These are phyloP conservation scores for Stichopus horrens DNA, from an alignment of 53 echinoderm and acorn worm genomes.

Conservation along the genomic window DNA sequence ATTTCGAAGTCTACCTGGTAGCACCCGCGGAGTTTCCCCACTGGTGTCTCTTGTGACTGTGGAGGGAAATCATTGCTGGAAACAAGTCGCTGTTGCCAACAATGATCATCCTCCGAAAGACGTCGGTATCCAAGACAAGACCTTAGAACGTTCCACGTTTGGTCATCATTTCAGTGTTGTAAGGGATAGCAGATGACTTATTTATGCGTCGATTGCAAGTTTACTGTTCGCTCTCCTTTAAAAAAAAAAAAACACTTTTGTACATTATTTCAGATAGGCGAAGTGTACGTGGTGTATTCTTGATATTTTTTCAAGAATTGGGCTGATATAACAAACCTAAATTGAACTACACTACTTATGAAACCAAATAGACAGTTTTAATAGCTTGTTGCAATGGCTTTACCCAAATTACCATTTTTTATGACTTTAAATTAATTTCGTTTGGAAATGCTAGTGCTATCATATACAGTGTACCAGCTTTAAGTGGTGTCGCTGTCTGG, in stretches of 20 bases:
- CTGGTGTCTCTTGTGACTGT: no score
- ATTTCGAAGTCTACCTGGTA: no score
- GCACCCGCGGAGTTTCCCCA: no score
- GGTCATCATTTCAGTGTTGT: neutral
- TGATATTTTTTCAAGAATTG: neutral
- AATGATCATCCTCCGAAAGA: no score
- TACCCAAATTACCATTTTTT: neutral
- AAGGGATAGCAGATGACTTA: neutral
- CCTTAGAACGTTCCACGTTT: no score
- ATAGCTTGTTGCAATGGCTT: neutral
- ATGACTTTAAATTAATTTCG: neutral
- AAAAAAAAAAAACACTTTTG: no score
- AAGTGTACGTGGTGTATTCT: neutral
- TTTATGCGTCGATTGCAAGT: neutral
- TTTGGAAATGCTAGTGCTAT: conserved; percentile 7
- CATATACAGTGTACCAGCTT: neutral
- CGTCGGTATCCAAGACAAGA: no score
- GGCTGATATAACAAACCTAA: neutral
- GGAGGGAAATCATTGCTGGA: no score
- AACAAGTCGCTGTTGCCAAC: no score
- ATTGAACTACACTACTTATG: neutral
- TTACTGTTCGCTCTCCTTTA: neutral
- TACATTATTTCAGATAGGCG: neutral
- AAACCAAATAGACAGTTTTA: neutral
- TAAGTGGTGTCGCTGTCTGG: neutral